Evolutionary conservation across 2,888 invertebrate genomes (phyloP), one percentile per base, ranked within the genome.

Genomic region (Epistrophella euchroma): DNA sequence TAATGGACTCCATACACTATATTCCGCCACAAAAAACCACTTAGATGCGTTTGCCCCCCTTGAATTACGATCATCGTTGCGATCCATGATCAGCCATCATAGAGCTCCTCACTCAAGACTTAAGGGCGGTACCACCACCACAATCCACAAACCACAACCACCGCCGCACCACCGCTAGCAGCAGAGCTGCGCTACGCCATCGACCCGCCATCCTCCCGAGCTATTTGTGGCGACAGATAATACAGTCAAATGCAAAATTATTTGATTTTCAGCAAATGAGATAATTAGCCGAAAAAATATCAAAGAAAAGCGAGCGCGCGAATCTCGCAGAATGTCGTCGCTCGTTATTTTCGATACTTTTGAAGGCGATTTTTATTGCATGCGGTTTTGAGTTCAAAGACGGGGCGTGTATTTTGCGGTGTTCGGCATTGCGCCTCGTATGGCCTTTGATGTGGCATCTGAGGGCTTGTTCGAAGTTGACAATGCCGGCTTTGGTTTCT

Each of bases 221-320:
- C 68, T 84, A 84, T 84, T 76, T 76, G 35, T 50, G 73, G 76
- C 80, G 75, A 52, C 71, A 66, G 0, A 45, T 60, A 60, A 25
- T 72, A 56, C 40, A 56, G 43, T 73, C 43, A 77, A 73, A 81
- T 66, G 86, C 77, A 47, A 74, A 86, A 82, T 74, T 86, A 68
- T 86, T 86, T 86, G 82, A 86, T 86, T 86, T 79, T 86, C 86
- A 86, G 86, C 86, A 86, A 86, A 86, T 86, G 82, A 74, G 86
- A 86, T 86, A 86, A 86, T 86, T 86, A 86, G 86, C 82, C 86
- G 86, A 86, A 86, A 81, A 86, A 66, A 77, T 82, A 82, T 82
- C 81, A 86, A 86, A 82, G 86, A n/a, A 70, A 77, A 19, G 73
- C 66, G 71, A 70, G 64, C 62, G 64, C 62, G 62, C 73, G 50